phyloP scores from a whole-genome alignment of 2,113 vertebrate genomes.

The Arothron firmamentum region DNA sequence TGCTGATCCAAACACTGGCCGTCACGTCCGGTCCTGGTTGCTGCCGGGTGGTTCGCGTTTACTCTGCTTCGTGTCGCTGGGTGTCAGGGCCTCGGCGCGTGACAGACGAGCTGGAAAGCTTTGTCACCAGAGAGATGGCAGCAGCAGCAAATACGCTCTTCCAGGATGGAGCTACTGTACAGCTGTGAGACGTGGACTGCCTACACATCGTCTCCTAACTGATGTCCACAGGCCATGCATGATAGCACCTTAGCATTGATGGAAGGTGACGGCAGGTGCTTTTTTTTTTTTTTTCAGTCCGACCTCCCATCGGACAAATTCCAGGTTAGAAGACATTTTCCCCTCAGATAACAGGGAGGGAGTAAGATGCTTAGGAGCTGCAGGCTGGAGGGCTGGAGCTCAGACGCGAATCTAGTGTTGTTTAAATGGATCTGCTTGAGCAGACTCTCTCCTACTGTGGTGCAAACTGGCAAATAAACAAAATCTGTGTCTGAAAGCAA shows the following conservation, averaged over 20 bases:
- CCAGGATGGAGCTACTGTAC: conserved; percentile 28
- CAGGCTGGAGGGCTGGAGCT: too few relatives aligned
- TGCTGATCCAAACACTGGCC: conserved; percentile 40
- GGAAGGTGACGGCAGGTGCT: neutral
- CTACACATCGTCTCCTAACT: conserved; percentile 5
- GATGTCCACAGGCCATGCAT: neutral
- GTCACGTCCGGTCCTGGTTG: conserved; percentile 13
- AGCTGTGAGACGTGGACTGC: neutral
- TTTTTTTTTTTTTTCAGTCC: neutral
- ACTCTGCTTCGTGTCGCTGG: conserved; percentile 27
- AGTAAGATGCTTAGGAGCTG: too few relatives aligned
- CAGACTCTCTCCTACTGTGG: too few relatives aligned
- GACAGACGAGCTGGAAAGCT: conserved; percentile 44
- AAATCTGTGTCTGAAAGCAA: too few relatives aligned
- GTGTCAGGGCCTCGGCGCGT: conserved; percentile 24
- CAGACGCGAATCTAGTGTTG: too few relatives aligned
- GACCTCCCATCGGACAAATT: too few relatives aligned
- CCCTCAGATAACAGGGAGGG: too few relatives aligned
- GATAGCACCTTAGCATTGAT: conserved; percentile 7
- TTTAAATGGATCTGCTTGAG: too few relatives aligned
- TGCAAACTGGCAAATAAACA: too few relatives aligned
- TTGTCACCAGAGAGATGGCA: conserved; percentile 36
- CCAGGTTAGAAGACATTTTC: too few relatives aligned
- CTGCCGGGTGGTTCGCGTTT: conserved; percentile 18
- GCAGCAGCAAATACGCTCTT: conserved; percentile 18